Evolutionary conservation across 2,113 vertebrate genomes (phyloP).

Genomic region (Asarcornis scutulata): DNA sequence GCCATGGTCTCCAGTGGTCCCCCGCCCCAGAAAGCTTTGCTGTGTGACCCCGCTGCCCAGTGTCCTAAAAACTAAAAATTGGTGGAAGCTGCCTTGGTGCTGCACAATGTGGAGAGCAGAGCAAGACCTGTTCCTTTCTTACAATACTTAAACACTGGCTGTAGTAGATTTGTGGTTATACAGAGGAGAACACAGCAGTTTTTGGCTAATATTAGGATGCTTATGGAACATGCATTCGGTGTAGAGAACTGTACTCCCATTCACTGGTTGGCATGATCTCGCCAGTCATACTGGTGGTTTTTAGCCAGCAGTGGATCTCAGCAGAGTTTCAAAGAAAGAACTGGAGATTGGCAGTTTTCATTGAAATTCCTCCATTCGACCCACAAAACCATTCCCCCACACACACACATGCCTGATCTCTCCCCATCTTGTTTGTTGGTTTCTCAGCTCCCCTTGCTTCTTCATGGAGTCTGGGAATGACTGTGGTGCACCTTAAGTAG

Average conservation of each 20-base stretch:
- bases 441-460: not conserved
- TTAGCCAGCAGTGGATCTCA: not conserved
- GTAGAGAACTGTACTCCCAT: not conserved
- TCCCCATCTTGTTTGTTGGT: not conserved
- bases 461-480: not conserved
- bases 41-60: not conserved
- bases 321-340: not conserved
- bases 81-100: not conserved
- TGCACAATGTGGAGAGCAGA: not conserved
- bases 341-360: not conserved
- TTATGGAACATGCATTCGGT: rapidly evolving
- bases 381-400: not conserved
- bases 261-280: not conserved
- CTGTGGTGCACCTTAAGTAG: not conserved
- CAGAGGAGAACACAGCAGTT: not conserved
- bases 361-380: not conserved
- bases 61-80: not conserved
- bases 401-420: not conserved
- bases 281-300: not conserved
- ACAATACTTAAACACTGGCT: not conserved
- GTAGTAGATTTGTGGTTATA: not conserved
- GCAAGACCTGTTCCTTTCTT: not conserved
- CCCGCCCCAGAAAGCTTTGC: not conserved
- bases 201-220: not conserved
- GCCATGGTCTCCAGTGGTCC: not conserved